phyloP scores from a whole-genome alignment of 2,797 vertebrate genomes.

The Triplophysa yarkandensis region DNA sequence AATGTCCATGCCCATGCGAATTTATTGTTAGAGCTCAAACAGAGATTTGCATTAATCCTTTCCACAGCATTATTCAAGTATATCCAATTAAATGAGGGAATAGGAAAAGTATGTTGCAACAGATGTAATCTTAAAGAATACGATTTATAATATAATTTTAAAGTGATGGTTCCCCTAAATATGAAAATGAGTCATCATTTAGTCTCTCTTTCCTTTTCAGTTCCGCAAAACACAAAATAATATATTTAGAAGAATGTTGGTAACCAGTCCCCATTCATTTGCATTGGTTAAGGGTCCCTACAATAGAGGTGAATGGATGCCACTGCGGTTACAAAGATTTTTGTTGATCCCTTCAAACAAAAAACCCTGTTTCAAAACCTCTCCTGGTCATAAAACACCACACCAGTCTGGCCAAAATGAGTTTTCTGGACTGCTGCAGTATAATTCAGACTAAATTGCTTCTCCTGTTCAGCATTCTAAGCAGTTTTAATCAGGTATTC shows the following conservation, averaged over 20 bases:
- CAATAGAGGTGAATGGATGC: too few species aligned
- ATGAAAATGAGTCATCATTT: too few species aligned
- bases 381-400: not conserved
- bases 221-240: too few species aligned
- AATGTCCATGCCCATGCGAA: too few species aligned
- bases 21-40: too few species aligned
- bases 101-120: too few species aligned
- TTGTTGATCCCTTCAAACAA: not conserved
- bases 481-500: slow-evolving; percentile 8
- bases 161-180: too few species aligned
- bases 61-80: slow-evolving; percentile 6
- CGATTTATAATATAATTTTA: slow-evolving; percentile 31
- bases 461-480: not conserved
- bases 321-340: too few species aligned
- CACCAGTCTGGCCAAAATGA: not conserved
- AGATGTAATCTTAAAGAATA: slow-evolving; percentile 49
- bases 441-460: not conserved
- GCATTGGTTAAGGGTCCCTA: too few species aligned
- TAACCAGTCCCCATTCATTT: too few species aligned
- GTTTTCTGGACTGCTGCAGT: not conserved
- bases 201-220: too few species aligned
- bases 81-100: slow-evolving; percentile 29
- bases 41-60: slow-evolving; percentile 31
- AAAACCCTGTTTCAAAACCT: not conserved
- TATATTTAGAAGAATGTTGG: too few species aligned